Conservation (phyloP, 2,113 vertebrate species). For the Myrmecophaga tridactyla region DNA sequence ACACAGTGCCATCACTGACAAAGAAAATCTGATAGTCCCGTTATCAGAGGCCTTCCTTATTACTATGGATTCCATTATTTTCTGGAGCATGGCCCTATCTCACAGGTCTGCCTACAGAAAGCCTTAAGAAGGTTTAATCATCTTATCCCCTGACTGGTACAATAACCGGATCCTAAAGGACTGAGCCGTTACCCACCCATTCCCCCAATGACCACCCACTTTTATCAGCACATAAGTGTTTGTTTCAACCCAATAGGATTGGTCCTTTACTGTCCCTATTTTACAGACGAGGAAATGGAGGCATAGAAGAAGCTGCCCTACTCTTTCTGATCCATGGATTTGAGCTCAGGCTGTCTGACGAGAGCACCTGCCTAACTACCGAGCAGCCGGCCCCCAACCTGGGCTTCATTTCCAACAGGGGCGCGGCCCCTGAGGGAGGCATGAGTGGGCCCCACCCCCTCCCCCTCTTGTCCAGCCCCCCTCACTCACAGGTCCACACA, state of each 20-base stretch:
- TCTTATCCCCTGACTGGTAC: not conserved
- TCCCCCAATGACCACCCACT: not conserved
- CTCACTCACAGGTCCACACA: slow-evolving; percentile 57
- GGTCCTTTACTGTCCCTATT: not conserved
- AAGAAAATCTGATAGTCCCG: not conserved
- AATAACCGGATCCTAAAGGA: not conserved
- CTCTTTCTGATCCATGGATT: not conserved
- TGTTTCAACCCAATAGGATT: not conserved
- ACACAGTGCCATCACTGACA: not conserved
- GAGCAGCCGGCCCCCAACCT: rapidly evolving
- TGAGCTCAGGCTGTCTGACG: not conserved
- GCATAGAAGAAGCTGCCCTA: not conserved
- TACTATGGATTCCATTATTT: not conserved
- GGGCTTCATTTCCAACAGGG: not conserved
- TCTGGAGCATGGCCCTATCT: not conserved
- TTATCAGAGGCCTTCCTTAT: not conserved
- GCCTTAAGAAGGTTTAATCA: not conserved
- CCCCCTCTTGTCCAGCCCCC: no score
- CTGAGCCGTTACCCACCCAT: not conserved
- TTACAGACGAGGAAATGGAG: not conserved
- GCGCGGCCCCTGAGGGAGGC: not conserved
- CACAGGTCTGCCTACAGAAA: not conserved
- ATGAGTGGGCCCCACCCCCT: no score
- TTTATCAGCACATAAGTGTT: not conserved
- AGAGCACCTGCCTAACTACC: not conserved